phyloP scores from a whole-genome alignment of 2,113 vertebrate genomes.

The Menidia beryllina region DNA sequence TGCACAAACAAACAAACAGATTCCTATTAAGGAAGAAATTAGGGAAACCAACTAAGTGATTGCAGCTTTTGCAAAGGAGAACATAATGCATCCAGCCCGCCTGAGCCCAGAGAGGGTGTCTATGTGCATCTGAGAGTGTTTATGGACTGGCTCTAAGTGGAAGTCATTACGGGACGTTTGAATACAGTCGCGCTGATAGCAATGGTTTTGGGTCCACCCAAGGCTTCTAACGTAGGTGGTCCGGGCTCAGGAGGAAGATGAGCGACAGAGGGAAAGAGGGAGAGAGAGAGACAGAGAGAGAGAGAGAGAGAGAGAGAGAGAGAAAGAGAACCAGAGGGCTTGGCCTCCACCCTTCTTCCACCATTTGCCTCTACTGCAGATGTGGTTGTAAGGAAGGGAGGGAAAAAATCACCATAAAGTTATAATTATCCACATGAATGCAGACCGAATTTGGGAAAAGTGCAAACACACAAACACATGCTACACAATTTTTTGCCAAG shows the following conservation, averaged over 20 bases:
- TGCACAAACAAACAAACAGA: slow-evolving; percentile 77
- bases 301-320: slow-evolving; percentile 27
- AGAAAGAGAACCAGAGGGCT: slow-evolving; percentile 52
- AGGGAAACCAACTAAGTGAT: slow-evolving; percentile 70
- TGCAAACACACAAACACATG: slow-evolving; percentile 43
- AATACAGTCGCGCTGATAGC: slow-evolving; percentile 75
- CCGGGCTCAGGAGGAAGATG: slow-evolving; percentile 60
- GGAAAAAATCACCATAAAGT: slow-evolving; percentile 76
- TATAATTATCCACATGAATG: slow-evolving; percentile 82
- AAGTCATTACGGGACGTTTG: slow-evolving; percentile 82
- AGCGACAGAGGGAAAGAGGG: slow-evolving; percentile 40
- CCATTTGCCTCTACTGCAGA: slow-evolving; percentile 78
- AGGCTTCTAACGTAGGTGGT: slow-evolving; percentile 75
- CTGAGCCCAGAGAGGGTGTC: slow-evolving; percentile 64
- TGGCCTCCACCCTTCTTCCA: slow-evolving; percentile 74
- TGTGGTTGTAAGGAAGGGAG: slow-evolving; percentile 74
- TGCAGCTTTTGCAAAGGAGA: slow-evolving; percentile 64
- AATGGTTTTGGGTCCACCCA: slow-evolving; percentile 73
- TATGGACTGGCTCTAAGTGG: slow-evolving; percentile 81
- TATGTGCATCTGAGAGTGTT: slow-evolving; percentile 81
- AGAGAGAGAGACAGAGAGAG: slow-evolving; percentile 34
- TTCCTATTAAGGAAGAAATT: slow-evolving; percentile 72
- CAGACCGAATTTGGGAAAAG: slow-evolving; percentile 71
- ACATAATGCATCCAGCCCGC: slow-evolving; percentile 43
- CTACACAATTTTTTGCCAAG: slow-evolving; percentile 21